Evolutionary conservation across 2,797 vertebrate genomes (phyloP), one percentile per base, ranked within the genome.

Genomic region (Ptychobarbus kaznakovi): DNA sequence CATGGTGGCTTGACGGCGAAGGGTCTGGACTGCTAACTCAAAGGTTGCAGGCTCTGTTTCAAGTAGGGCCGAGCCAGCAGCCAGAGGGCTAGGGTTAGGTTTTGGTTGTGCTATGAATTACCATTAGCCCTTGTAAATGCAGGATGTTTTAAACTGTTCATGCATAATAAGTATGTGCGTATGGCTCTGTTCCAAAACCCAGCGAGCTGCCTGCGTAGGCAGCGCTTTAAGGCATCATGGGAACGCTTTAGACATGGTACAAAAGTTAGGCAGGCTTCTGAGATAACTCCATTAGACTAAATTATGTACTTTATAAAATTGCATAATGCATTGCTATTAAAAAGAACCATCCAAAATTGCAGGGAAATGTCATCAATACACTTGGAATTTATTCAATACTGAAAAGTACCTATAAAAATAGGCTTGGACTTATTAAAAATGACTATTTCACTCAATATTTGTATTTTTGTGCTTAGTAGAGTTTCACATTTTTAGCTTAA

Each of bases 91-190:
- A 68, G 53, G 75, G 76, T 72, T 70, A 51, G 81, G 70, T 70
- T 84, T 69, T 79, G 65, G 65, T 78, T 78, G 42, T 51, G 77
- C 66, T 80, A 42, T 80, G 77, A 51, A 80, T 85, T 65, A 85
- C 69, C 69, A 85, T 85, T 80, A 74, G 32, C 42, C 51, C 68
- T 80, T 65, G 76, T 80, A 80, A 85, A 85, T 51, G 44, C 56
- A 46, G 68, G 53, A 73, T 76, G 72, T 73, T 85, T 79, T 80
- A 69, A 85, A 44, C 49, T 79, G 42, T 46, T 58, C 28, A 44
- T 79, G 51, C 35, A 72, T 79, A 80, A 85, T 85, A 40, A 61
- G 65, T 63, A 13, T 66, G 61, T 68, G 44, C 35, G 18, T 51
- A 49, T 85, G 83, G 83, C 76, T 69, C 38, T 1, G 18, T 53